These are phyloP conservation scores for Ceramica pisi DNA, from an alignment of 2,888 invertebrate species.

Conservation along the genomic window DNA sequence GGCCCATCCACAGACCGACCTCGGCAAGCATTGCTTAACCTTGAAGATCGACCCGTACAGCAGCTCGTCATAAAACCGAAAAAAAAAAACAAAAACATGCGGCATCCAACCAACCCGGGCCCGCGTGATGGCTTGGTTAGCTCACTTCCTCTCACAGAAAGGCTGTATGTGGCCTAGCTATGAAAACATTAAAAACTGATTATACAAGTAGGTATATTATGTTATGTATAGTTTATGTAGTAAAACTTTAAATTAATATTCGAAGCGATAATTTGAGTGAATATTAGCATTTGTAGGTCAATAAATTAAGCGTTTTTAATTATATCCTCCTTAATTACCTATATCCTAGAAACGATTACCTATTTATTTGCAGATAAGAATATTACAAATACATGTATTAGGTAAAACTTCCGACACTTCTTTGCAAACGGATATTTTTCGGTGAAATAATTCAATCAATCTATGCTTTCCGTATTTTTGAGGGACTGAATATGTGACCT, in stretches of 20 bases:
- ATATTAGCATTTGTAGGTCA: constrained; percentile 25
- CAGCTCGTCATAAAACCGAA: too few relatives aligned
- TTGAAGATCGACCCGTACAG: too few relatives aligned
- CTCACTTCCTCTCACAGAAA: background rate
- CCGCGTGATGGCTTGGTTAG: background rate
- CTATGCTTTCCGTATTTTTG: background rate
- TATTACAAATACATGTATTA: background rate
- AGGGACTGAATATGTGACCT: background rate
- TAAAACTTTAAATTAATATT: background rate
- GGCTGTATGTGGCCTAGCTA: background rate
- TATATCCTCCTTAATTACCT: constrained; percentile 38
- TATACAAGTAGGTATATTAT: background rate
- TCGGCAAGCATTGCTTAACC: too few relatives aligned
- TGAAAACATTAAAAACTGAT: background rate
- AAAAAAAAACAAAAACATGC: too few relatives aligned
- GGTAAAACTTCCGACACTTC: background rate
- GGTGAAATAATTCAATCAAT: background rate
- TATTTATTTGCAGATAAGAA: constrained; percentile 39
- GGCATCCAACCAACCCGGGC: background rate
- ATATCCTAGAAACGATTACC: constrained; percentile 28
- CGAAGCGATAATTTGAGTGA: constrained; percentile 15
- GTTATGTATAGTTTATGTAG: background rate
- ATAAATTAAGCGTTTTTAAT: constrained; percentile 27
- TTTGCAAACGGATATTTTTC: background rate
- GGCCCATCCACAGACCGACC: too few relatives aligned